Conservation (phyloP, 1,140 invertebrate genomes). For the Saccostrea cuccullata region DNA sequence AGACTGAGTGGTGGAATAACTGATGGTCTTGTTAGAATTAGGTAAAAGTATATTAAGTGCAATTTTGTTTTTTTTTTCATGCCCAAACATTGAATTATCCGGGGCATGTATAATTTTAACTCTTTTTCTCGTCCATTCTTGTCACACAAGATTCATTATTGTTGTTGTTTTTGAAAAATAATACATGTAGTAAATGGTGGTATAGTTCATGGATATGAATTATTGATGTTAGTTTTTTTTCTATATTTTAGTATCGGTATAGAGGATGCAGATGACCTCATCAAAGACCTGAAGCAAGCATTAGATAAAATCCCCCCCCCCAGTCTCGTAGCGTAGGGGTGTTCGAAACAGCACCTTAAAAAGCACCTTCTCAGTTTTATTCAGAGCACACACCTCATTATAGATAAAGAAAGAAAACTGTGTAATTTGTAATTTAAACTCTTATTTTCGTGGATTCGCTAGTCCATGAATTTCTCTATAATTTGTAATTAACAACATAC, state of each 20-base stretch:
- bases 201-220: too few relatives aligned
- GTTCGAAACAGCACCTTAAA: not conserved
- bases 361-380: too few relatives aligned
- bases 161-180: too few relatives aligned
- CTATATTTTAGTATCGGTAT: conserved; percentile 87
- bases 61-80: not conserved
- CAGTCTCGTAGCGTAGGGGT: not conserved
- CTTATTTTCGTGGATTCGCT: too few relatives aligned
- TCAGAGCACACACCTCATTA: too few relatives aligned
- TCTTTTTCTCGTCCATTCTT: too few relatives aligned
- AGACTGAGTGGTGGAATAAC: conserved; percentile 88
- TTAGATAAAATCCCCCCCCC: conserved; percentile 69
- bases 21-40: conserved; percentile 89
- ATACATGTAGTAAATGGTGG: too few relatives aligned
- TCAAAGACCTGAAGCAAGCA: conserved; percentile 91
- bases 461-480: too few relatives aligned
- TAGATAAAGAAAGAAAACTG: too few relatives aligned
- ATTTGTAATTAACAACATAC: too few relatives aligned
- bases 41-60: conserved; percentile 56
- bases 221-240: not conserved
- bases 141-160: too few relatives aligned
- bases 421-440: too few relatives aligned
- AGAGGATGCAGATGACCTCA: conserved; percentile 91
- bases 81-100: not conserved
- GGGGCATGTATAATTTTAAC: not conserved